Evolutionary conservation across 2,797 vertebrate genomes (phyloP), one percentile per base, ranked within the genome.

Genomic region (Pitangus sulphuratus): DNA sequence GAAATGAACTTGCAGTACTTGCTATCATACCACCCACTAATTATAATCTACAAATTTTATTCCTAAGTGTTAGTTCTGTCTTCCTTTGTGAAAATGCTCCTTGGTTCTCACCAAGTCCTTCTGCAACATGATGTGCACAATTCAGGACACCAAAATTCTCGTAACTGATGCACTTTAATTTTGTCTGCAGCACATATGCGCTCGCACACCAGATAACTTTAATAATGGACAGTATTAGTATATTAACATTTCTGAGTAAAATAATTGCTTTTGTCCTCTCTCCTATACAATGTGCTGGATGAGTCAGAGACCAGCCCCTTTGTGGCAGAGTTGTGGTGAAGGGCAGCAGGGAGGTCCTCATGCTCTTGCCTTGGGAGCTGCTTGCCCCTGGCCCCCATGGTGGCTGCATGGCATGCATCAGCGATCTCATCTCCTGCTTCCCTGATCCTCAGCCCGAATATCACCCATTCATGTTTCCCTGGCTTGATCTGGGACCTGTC

Each of bases 1-100:
- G 50, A 87, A 80, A 77, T 64, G 44, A 89, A 88, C 35, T 75
- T 0, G 0, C 39, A 57, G 28, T 65, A 78, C 79, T 88, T 72
- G n/a, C 47, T 68, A 58, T 62, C 31, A 61, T 9, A 92, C 21
- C 50, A 81, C 26, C 58, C 91, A 61, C 70, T 84, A 91, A 90
- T 54, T 90, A 89, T 33, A 44, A 91, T 28, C 70, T 66, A 61
- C 14, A 65, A 87, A 93, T 91, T 76, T 90, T 3, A 94, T 60
- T 74, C n/a, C 26, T 47, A 30, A 31, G 26, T 37, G 47, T 84
- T 95, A 90, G 62, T 78, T 87, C 28, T 84, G 58, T 39, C 68
- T 56, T 74, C 31, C 22, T 33, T 84, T 66, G 40, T 82, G 74
- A 93, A 81, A 91, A 50, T 14, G 26, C 2, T 84, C 12, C 31